Evolutionary conservation across 2,888 invertebrate species (phyloP).

Genomic region (Parnassius apollo): DNA sequence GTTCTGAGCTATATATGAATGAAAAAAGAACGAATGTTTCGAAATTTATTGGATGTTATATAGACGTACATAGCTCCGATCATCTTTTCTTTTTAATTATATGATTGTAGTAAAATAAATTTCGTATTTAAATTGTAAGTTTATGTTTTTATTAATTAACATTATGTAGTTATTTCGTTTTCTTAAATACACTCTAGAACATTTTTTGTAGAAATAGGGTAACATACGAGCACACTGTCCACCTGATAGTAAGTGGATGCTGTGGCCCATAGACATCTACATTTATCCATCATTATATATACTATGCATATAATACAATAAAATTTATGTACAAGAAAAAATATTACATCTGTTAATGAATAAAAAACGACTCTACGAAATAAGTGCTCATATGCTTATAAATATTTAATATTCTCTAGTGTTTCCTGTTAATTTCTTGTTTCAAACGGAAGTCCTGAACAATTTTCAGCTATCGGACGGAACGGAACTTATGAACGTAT

Average conservation of each 20-base stretch:
- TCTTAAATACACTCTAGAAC: too few relatives aligned
- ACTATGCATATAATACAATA: too few relatives aligned
- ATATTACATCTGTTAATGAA: too few relatives aligned
- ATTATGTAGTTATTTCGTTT: background rate
- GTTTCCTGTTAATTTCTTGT: background rate
- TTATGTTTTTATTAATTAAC: background rate
- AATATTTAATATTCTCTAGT: background rate
- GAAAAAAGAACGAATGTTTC: conserved; percentile 17
- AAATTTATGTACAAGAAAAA: too few relatives aligned
- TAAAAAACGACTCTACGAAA: too few relatives aligned
- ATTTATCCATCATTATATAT: too few relatives aligned
- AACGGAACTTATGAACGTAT: background rate
- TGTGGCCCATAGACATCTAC: too few relatives aligned
- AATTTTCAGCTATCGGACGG: background rate
- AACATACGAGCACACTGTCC: too few relatives aligned
- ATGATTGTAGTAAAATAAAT: conserved; percentile 8
- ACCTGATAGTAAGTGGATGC: too few relatives aligned
- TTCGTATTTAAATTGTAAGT: conserved; percentile 3
- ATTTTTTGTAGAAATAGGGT: too few relatives aligned
- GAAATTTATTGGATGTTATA: conserved; percentile 21
- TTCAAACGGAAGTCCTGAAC: background rate
- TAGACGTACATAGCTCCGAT: conserved; percentile 14
- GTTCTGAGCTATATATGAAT: conserved; percentile 11
- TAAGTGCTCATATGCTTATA: background rate
- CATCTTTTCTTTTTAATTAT: conserved; percentile 16